A percentile compares a stretch with the other conserved stretches of the same genome.
These are phyloP conservation scores for Scomber colias DNA, from an alignment of 2,113 vertebrate species.

Conservation along the genomic window DNA sequence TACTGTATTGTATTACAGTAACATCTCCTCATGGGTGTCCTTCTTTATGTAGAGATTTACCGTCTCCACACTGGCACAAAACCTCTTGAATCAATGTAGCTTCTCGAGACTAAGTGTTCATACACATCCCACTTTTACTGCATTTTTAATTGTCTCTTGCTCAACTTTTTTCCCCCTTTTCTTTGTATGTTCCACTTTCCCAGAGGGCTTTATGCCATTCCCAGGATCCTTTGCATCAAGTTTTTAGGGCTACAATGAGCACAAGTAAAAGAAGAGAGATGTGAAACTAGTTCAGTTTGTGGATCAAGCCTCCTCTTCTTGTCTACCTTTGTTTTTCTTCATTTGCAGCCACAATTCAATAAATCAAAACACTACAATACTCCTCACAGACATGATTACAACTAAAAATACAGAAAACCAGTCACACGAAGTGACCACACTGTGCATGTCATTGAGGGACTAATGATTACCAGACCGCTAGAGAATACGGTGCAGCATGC, in stretches of 20 bases:
- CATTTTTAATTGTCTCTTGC: conserved; percentile 65
- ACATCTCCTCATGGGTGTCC: conserved; percentile 15
- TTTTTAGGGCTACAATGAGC: conserved; percentile 51
- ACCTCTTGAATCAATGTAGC: conserved; percentile 38
- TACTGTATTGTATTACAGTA: conserved; percentile 4
- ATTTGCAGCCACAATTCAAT: conserved; percentile 18
- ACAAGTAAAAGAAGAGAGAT: conserved; percentile 34
- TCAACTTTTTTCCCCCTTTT: conserved; percentile 35
- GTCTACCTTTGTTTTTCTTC: background rate
- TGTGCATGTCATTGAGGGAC: conserved; percentile 62
- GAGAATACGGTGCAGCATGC: conserved; percentile 48
- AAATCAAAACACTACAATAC: conserved; percentile 13
- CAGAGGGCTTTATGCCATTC: conserved; percentile 59
- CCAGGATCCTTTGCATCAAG: conserved; percentile 62
- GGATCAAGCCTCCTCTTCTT: conserved; percentile 18
- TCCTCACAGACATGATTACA: conserved; percentile 20
- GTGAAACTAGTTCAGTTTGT: conserved; percentile 53
- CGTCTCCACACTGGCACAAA: conserved; percentile 35
- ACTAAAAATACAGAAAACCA: conserved; percentile 46
- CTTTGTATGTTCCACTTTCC: conserved; percentile 54
- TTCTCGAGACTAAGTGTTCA: conserved; percentile 26
- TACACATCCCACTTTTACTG: conserved; percentile 38
- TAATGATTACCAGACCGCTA: conserved; percentile 52
- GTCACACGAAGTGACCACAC: conserved; percentile 41
- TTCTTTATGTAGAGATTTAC: conserved; percentile 33